Conservation (phyloP, 1,140 invertebrate genomes). For the Sycophila sp. region DNA sequence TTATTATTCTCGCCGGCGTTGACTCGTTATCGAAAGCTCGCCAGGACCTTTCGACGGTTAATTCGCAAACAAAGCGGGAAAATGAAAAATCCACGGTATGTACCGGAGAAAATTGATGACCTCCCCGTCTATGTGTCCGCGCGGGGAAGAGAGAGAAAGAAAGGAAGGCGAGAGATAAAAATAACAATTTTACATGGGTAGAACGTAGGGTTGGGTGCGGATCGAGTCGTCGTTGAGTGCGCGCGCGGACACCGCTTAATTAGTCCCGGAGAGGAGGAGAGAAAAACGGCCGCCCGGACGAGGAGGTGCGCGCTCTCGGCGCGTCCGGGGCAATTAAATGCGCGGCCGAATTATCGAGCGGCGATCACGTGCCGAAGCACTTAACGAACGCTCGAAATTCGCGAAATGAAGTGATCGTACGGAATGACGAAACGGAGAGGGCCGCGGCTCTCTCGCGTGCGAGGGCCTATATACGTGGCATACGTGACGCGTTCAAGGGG, state of each 20-base stretch:
- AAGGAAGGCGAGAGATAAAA: background rate
- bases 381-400: slow-evolving; percentile 32
- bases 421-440: slow-evolving; percentile 10
- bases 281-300: background rate
- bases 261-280: no score
- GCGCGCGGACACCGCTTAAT: no score
- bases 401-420: slow-evolving; percentile 29
- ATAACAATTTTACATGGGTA: no score
- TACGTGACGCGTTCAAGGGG: background rate
- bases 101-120: background rate
- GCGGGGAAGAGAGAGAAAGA: no score
- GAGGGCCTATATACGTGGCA: background rate
- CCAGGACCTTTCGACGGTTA: background rate
- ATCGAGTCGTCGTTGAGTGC: no score
- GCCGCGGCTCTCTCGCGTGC: background rate
- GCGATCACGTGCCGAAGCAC: slow-evolving; percentile 20
- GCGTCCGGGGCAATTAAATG: slow-evolving; percentile 32
- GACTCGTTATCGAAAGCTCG: background rate
- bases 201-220: no score
- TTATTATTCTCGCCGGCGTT: background rate
- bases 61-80: slow-evolving; percentile 11
- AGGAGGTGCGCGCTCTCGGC: slow-evolving; percentile 13
- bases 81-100: background rate
- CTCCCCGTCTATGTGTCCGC: background rate
- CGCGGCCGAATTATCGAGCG: slow-evolving; percentile 11